A percentile compares a stretch with the other conserved stretches of the same genome.
These are phyloP conservation scores for Archilochus colubris DNA, from an alignment of 2,113 vertebrate species.

Conservation along the genomic window DNA sequence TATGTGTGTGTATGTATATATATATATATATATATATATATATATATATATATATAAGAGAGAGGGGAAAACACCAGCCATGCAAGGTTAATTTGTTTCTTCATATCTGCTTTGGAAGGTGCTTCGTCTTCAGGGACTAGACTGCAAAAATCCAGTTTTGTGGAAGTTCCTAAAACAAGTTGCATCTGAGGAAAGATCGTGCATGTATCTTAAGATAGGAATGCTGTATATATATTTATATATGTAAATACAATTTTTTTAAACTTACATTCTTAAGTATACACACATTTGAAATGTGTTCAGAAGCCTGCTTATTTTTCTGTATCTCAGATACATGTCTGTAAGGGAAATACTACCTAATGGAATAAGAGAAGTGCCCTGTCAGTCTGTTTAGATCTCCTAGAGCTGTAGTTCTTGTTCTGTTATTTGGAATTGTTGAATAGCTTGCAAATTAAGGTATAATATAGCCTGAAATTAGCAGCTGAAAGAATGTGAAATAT, in stretches of 20 bases:
- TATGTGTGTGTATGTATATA: too few relatives aligned
- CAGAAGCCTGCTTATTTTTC: background rate
- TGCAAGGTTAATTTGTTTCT: constrained; percentile 40
- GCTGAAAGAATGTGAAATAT: background rate
- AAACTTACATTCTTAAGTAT: background rate
- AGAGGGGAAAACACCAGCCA: background rate
- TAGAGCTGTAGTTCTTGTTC: background rate
- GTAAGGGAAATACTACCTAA: background rate
- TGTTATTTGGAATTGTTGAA: background rate
- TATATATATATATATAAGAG: too few relatives aligned
- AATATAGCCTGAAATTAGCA: background rate
- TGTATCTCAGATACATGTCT: background rate
- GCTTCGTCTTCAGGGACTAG: background rate
- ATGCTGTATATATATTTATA: background rate
- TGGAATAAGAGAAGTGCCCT: background rate
- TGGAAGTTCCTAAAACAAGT: background rate
- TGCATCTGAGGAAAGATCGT: background rate
- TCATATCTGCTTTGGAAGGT: constrained; percentile 18
- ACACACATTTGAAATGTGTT: background rate
- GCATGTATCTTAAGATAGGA: background rate
- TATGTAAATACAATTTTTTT: background rate
- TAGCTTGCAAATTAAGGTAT: background rate
- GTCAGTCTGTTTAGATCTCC: background rate
- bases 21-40: too few relatives aligned
- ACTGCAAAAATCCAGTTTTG: background rate